These are phyloP conservation scores for Congeria kusceri DNA, from an alignment of 2,888 invertebrate species.

Conservation along the genomic window DNA sequence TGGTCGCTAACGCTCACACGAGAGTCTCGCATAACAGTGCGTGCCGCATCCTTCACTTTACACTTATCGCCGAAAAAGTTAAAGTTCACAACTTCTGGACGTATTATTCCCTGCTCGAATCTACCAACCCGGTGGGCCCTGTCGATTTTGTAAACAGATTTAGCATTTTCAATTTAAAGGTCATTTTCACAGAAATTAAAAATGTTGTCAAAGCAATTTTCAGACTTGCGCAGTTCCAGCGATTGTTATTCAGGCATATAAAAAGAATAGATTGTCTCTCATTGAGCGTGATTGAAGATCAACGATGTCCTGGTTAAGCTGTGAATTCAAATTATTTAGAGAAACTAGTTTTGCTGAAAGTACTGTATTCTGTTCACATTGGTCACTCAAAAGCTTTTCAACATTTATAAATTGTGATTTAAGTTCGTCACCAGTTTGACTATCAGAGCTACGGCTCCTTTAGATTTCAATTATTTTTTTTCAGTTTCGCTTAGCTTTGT, in stretches of 20 bases:
- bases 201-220: slow-evolving; percentile 19
- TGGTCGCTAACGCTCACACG: not conserved
- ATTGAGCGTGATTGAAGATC: slow-evolving; percentile 31
- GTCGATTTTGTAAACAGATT: slow-evolving; percentile 7
- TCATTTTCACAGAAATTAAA: slow-evolving; percentile 14
- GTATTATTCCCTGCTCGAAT: not conserved
- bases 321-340: not conserved
- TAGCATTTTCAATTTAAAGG: slow-evolving; percentile 13
- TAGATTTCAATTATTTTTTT: slow-evolving; percentile 17
- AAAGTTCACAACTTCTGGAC: slow-evolving; percentile 13
- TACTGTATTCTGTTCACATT: slow-evolving; percentile 3
- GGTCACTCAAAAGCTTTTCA: not conserved
- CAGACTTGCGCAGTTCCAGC: not conserved
- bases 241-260: slow-evolving; percentile 8
- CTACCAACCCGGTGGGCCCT: slow-evolving; percentile 28
- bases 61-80: not conserved
- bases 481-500: not conserved
- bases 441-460: slow-evolving; percentile 16
- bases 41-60: not conserved
- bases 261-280: slow-evolving; percentile 33
- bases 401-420: slow-evolving; percentile 6
- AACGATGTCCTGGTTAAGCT: slow-evolving; percentile 15
- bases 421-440: slow-evolving; percentile 22
- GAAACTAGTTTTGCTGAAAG: slow-evolving; percentile 4
- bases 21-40: not conserved